Base-by-base conservation (phyloP, 2,797 vertebrate genomes). In the Spinibarbus caldwelli region DNA sequence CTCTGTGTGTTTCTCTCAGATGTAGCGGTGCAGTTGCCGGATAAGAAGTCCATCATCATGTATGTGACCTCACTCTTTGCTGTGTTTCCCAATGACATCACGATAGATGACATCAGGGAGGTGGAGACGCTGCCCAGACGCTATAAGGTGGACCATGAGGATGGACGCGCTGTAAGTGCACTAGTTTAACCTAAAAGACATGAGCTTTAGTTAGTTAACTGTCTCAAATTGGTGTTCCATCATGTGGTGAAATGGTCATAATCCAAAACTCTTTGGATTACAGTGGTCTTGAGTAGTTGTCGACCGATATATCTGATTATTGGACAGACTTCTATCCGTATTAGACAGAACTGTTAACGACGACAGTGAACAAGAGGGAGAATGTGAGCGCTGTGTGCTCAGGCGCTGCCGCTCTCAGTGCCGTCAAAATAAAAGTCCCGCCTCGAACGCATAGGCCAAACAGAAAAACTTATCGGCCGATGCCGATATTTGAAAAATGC, bases 11-110 rank as follows among this genome's bases (percentile, higher is more conserved):
- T n/a, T 88, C 6, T 75, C 11, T 77, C 23, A 99, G 98, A 99
- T 84, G 96, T 99, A 91, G 97, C 97, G 0, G 97, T 99, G 80
- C 97, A 96, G 89, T 93, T 98, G 86, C 98, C 98, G 70, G 98
- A 99, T 93, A 99, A 99, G 92, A 99, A 99, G 92, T 99, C 98
- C 87, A 98, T 99, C 94, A 95, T 99, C 93, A 98, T 99, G 97
- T 99, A 99, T 84, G 95, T 99, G 92, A 99, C 97, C 0, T 99
- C 97, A 8, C 94, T 99, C 91, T 99, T 99, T 75, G 98, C 99
- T 15, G 98, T 97, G 84, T 96, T 99, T 87, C 98, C 98, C 89
- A 98, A 98, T 91, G 96, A 99, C 85, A 96, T 99, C 89, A 99
- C 95, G 49, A 96, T 99, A 95, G 98, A 99, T 87, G 97, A 97